phyloP scores from a whole-genome alignment of 2,113 vertebrate species.

The Balaeniceps rex region DNA sequence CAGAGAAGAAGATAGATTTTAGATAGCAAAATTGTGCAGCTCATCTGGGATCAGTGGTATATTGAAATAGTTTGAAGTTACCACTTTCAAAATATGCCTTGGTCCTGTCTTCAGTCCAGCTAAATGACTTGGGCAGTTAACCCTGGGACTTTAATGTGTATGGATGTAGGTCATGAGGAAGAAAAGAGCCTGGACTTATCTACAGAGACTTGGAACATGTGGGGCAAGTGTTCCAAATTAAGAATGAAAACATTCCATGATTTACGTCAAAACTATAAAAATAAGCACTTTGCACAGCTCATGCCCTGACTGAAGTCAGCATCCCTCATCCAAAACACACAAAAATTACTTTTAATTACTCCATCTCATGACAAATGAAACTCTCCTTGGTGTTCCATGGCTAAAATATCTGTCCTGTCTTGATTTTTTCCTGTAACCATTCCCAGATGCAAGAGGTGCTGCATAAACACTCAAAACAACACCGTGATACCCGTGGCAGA shows the following conservation, averaged over 20 bases:
- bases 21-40: background rate
- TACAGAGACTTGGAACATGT: conserved; percentile 48
- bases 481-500: background rate
- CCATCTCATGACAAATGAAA: background rate
- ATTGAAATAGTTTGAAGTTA: background rate
- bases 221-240: conserved; percentile 70
- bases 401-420: background rate
- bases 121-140: background rate
- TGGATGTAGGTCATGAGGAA: background rate
- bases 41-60: background rate
- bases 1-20: background rate
- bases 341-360: conserved; percentile 45
- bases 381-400: background rate
- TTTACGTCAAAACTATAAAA: conserved; percentile 74
- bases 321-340: conserved; percentile 27
- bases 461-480: background rate
- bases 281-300: conserved; percentile 65
- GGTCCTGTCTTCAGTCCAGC: background rate
- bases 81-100: background rate
- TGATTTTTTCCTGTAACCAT: background rate
- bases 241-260: conserved; percentile 72
- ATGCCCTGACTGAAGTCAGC: conserved; percentile 55
- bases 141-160: background rate
- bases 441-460: background rate
- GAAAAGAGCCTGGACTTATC: conserved; percentile 26